Percentiles rank a stretch among this genome's conserved stretches.
Conservation (phyloP, 2,888 invertebrate species). For the Alviniconcha strummeri region DNA sequence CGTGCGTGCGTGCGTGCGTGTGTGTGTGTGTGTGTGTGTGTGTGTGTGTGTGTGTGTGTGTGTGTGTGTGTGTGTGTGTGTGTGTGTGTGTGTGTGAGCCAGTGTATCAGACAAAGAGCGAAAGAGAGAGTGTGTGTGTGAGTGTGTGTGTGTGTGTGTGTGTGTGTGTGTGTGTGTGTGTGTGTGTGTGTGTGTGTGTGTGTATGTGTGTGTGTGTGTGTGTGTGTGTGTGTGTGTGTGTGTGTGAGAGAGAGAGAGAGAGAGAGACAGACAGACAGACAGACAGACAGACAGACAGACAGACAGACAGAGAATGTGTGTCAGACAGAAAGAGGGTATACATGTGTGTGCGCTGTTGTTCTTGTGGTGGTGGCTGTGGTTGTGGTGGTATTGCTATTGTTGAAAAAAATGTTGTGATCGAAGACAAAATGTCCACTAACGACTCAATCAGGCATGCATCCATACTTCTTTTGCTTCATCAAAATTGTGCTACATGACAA, state of each 20-base stretch:
- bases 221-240: not conserved
- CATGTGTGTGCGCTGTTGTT: too few relatives aligned
- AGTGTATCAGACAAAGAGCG: not conserved
- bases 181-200: not conserved
- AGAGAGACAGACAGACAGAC: not conserved
- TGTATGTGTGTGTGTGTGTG: slow-evolving; percentile 7
- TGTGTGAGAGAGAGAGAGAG: not conserved
- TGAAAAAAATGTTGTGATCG: too few relatives aligned
- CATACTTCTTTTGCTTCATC: too few relatives aligned
- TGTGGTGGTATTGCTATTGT: too few relatives aligned
- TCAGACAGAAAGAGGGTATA: too few relatives aligned
- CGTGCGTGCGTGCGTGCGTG: not conserved
- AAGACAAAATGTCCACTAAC: too few relatives aligned
- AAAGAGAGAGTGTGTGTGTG: not conserved
- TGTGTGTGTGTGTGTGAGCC: not conserved
- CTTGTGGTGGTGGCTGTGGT: too few relatives aligned
- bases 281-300: not conserved
- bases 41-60: not conserved
- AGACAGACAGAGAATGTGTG: too few relatives aligned
- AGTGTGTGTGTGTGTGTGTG: not conserved
- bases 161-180: not conserved
- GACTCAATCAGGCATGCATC: too few relatives aligned
- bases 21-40: too few relatives aligned
- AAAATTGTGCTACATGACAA: too few relatives aligned
- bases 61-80: not conserved